Conservation (phyloP, 2,797 vertebrate genomes). For the Malurus splendens region DNA sequence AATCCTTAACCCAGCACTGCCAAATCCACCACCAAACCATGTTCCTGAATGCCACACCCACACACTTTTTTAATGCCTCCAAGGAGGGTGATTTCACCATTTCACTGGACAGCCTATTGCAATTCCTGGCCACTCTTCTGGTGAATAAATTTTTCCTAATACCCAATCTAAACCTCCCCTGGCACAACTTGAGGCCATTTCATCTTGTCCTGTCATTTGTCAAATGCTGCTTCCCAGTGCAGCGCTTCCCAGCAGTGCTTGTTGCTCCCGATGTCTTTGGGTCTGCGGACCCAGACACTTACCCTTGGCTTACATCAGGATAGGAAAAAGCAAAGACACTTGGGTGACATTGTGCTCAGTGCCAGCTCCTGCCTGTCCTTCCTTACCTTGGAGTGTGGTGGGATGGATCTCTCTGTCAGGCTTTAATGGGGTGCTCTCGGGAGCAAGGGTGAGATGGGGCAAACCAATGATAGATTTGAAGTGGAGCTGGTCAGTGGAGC, state of each 20-base stretch:
- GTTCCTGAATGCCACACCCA: too few species aligned
- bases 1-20: not conserved
- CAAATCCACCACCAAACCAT: not conserved
- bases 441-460: not conserved
- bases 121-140: not conserved
- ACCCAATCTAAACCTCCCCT: not conserved
- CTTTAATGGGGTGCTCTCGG: not conserved
- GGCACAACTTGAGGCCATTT: not conserved
- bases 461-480: not conserved
- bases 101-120: not conserved
- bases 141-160: not conserved
- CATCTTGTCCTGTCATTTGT: not conserved
- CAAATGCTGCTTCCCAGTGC: not conserved
- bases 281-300: fast-evolving
- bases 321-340: not conserved
- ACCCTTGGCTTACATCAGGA: not conserved
- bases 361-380: not conserved
- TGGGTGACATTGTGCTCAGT: not conserved
- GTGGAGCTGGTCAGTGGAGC: not conserved
- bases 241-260: not conserved
- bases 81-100: not conserved
- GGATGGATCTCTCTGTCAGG: not conserved
- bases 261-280: not conserved
- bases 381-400: not conserved
- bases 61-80: not conserved